phyloP scores from a whole-genome alignment of 2,113 vertebrate genomes.

The Thomomys bottae region DNA sequence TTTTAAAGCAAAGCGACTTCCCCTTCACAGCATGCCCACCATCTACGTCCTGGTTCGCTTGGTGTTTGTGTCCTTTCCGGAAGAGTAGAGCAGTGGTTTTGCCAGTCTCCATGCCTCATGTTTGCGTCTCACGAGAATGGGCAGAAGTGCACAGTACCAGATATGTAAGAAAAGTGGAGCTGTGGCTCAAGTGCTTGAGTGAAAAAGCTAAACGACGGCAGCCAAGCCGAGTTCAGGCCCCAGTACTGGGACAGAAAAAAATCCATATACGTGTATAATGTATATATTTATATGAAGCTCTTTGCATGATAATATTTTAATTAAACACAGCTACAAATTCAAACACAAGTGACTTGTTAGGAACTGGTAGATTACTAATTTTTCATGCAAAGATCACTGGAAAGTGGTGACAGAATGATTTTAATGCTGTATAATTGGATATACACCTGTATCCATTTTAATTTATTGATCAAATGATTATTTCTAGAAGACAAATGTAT shows the following conservation, averaged over 20 bases:
- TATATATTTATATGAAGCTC: not conserved
- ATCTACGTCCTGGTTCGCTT: too few relatives aligned
- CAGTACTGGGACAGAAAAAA: too few relatives aligned
- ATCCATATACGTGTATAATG: too few relatives aligned
- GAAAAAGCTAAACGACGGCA: too few relatives aligned
- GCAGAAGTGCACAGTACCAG: conserved; percentile 1
- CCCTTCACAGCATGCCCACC: too few relatives aligned
- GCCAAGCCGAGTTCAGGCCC: too few relatives aligned
- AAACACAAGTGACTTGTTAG: conserved; percentile 66
- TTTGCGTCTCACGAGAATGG: conserved; percentile 29
- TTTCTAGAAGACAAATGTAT: conserved; percentile 59
- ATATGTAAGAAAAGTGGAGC: not conserved
- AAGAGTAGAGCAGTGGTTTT: too few relatives aligned
- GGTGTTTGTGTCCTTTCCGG: too few relatives aligned
- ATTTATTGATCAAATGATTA: conserved; percentile 76
- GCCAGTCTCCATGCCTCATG: too few relatives aligned
- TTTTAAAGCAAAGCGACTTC: too few relatives aligned
- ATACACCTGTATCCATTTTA: conserved; percentile 50
- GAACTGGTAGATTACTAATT: conserved; percentile 55
- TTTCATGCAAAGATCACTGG: conserved; percentile 68
- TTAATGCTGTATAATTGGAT: conserved; percentile 70
- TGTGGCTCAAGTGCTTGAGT: too few relatives aligned
- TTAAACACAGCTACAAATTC: conserved; percentile 61
- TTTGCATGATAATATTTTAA: conserved; percentile 24
- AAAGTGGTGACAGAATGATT: conserved; percentile 64